phyloP scores from a whole-genome alignment of 2,888 invertebrate genomes.

The Venustoraphidia nigricollis region DNA sequence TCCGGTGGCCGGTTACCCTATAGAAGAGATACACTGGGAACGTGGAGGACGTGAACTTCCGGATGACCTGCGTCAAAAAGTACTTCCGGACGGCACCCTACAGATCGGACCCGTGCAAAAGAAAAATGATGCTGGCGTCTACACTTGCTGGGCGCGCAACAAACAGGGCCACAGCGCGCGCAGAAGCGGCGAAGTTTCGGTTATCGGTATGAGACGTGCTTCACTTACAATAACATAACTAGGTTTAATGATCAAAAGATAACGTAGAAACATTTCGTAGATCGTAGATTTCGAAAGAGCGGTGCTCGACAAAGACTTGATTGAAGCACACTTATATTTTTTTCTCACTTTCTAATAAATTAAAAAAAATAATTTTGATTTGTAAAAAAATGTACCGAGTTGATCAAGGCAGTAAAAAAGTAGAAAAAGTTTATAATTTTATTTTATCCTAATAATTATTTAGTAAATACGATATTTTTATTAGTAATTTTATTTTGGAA shows the following conservation, averaged over 20 bases:
- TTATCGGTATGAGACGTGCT: conserved; percentile 47
- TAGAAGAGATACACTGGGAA: conserved; percentile 68
- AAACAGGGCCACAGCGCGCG: conserved; percentile 61
- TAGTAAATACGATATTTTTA: too few species aligned
- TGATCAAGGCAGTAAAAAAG: too few species aligned
- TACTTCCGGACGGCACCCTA: conserved; percentile 56
- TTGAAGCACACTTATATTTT: too few species aligned
- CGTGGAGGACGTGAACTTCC: conserved; percentile 57
- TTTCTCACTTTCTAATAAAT: too few species aligned
- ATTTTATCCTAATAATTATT: too few species aligned
- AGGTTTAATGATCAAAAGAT: neutral
- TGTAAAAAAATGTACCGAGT: too few species aligned
- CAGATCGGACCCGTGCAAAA: conserved; percentile 63
- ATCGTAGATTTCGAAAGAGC: too few species aligned
- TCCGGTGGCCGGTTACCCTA: conserved; percentile 70
- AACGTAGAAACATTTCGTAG: too few species aligned
- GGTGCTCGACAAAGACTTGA: too few species aligned
- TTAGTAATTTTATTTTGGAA: too few species aligned
- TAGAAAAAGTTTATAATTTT: too few species aligned
- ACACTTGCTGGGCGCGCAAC: conserved; percentile 66
- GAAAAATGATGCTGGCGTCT: conserved; percentile 56
- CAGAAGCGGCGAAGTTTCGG: conserved; percentile 56
- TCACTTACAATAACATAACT: neutral
- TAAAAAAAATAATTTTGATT: too few species aligned
- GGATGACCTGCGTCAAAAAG: conserved; percentile 64